Evolutionary conservation across 1,140 invertebrate species (phyloP), one percentile per base, ranked within the genome.

Genomic region (Adoxophyes honmai): DNA sequence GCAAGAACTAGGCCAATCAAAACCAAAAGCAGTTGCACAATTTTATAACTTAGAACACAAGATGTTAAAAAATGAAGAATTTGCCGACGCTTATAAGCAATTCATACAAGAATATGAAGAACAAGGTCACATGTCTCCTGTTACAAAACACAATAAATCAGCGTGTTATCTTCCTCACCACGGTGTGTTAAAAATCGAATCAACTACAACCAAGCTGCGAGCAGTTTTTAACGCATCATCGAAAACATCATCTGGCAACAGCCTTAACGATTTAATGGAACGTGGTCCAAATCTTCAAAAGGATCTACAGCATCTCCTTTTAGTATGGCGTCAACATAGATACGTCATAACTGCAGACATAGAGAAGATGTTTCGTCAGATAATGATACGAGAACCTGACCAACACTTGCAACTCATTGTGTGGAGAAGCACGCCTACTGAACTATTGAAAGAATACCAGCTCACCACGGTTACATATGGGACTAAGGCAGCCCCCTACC

Each of bases 401-500:
- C 56, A 48, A 34, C 55, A 73, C 16, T 62, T 73, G 16, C 76
- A 83, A 57, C 51, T 57, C 28, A 81, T 87, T 10, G 21, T 85
- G 0, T 84, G 81, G 79, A 63, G 78, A 18, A 6, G 55, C 14
- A 36, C 55, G 0, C 28, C 62, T 4, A 15, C 52, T 5, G 38
- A 74, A 37, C 54, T 60, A 1, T 42, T 88, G 0, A 34, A 62
- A 11, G 62, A 70, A 34, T 88, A 70, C 58, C 14, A 48, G 38
- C 59, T 81, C 11, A 58, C 36, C 7, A 83, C 78, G 4, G 63
- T 86, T 0, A 81, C 74, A 0, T 85, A 73, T 60, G 82, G 81
- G 7, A 70, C 61, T 1, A 60, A 68, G n/a, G 62, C 61, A 10
- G 70, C 78, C 8, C 72, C 81, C 1, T 79, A 60, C 60, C 59